These are phyloP conservation scores for Halichoerus grypus DNA, from an alignment of 2,113 vertebrate genomes.

Conservation along the genomic window DNA sequence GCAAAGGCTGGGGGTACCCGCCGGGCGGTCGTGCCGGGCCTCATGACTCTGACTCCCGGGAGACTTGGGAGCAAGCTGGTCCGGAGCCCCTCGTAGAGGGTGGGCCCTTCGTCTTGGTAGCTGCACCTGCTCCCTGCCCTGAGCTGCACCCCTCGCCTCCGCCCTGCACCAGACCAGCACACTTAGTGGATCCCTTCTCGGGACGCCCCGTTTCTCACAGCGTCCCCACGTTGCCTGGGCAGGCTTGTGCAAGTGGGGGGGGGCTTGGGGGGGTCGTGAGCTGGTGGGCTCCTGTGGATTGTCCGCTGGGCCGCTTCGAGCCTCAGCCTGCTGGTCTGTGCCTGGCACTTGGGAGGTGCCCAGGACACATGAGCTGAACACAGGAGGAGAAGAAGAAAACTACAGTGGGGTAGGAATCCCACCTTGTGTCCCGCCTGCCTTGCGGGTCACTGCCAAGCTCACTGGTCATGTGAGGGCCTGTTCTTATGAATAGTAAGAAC, in stretches of 20 bases:
- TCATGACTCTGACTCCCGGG: neutral
- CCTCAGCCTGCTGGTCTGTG: rapidly evolving
- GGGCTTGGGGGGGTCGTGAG: rapidly evolving
- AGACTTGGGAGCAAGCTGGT: neutral
- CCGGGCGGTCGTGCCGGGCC: neutral
- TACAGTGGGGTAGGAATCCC: rapidly evolving
- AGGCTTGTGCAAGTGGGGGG: rapidly evolving
- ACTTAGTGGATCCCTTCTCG: rapidly evolving
- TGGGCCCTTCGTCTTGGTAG: neutral
- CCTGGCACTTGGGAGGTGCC: rapidly evolving
- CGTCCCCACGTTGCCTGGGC: rapidly evolving
- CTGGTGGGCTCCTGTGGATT: neutral
- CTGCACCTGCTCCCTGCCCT: rapidly evolving
- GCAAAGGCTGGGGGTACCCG: neutral
- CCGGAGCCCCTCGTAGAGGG: rapidly evolving
- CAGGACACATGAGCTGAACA: rapidly evolving
- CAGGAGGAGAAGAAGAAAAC: rapidly evolving
- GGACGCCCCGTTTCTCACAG: rapidly evolving
- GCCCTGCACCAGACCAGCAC: rapidly evolving
- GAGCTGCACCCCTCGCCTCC: too few relatives aligned
- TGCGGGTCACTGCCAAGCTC: rapidly evolving
- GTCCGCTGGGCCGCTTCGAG: rapidly evolving
- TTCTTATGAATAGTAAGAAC: rapidly evolving
- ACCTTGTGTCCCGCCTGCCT: rapidly evolving
- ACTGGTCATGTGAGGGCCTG: rapidly evolving